Evolutionary conservation across 2,797 vertebrate species (phyloP).

Genomic region (Pangasius djambal): DNA sequence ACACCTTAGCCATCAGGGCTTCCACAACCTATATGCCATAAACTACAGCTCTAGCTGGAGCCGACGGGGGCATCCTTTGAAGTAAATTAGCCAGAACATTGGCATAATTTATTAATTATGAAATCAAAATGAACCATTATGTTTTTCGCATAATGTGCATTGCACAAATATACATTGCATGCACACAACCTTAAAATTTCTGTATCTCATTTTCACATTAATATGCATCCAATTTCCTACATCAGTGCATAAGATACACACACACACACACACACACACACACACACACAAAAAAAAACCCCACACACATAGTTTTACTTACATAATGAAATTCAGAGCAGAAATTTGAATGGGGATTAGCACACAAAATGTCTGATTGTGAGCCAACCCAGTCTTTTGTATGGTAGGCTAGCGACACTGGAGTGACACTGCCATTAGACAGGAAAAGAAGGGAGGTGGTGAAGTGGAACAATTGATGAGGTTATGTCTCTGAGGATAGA

Average conservation of each 20-base stretch:
- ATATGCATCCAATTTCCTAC: not conserved
- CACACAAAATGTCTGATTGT: conserved; percentile 7
- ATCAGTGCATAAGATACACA: not conserved
- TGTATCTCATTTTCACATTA: not conserved
- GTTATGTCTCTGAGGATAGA: conserved; percentile 32
- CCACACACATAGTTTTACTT: not conserved
- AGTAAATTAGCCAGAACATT: not conserved
- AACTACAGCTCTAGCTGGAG: not conserved
- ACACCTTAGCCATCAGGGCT: not conserved
- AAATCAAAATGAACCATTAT: not conserved
- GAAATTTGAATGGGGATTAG: conserved; percentile 22
- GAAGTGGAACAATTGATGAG: conserved; percentile 45
- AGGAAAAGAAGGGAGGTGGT: conserved; percentile 16
- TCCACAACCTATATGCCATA: not conserved
- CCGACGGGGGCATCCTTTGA: not conserved
- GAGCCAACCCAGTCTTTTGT: conserved; percentile 1
- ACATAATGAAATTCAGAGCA: not conserved
- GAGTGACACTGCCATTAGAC: conserved; percentile 36
- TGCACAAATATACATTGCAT: not conserved
- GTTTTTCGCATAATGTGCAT: not conserved
- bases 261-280: not conserved
- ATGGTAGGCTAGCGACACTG: not conserved
- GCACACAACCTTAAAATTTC: not conserved
- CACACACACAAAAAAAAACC: not conserved
- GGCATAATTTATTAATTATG: not conserved